Conservation (phyloP, 2,888 invertebrate genomes). For the Steromphala cineraria region DNA sequence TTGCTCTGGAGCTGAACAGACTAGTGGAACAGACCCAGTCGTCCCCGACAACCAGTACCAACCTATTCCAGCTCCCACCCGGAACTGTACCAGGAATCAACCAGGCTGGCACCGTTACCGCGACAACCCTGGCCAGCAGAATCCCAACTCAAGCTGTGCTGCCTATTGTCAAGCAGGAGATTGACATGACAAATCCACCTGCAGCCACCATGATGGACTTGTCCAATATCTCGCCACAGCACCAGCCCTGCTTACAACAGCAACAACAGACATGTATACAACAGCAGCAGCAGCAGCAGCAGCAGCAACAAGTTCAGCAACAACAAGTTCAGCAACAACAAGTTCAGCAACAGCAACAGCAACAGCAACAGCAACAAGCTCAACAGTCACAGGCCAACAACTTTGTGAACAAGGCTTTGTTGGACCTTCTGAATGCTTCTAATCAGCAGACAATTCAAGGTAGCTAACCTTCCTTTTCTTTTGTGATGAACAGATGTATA, state of each 20-base stretch:
- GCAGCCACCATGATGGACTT: not conserved
- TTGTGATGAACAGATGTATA: no score
- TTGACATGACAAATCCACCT: no score
- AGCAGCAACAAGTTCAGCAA: no score
- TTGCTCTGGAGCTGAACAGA: slow-evolving; percentile 60
- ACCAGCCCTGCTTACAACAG: not conserved
- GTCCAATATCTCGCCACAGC: not conserved
- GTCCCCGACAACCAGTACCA: slow-evolving; percentile 36
- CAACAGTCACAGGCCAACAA: not conserved
- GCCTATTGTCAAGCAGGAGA: not conserved
- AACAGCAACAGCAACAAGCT: not conserved
- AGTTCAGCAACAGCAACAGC: not conserved
- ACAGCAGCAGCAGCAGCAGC: not conserved
- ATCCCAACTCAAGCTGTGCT: not conserved
- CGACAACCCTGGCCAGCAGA: not conserved
- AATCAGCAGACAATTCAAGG: not conserved
- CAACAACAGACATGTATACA: not conserved
- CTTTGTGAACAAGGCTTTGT: not conserved
- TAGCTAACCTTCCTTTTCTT: not conserved
- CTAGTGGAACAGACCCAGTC: slow-evolving; percentile 55
- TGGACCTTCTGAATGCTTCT: not conserved
- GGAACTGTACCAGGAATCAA: slow-evolving; percentile 44
- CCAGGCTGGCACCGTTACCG: not conserved
- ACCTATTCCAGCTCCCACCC: slow-evolving; percentile 61
- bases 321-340: not conserved